Evolutionary conservation across 2,113 vertebrate species (phyloP), one percentile per base, ranked within the genome.

Genomic region (Varanus komodoensis): DNA sequence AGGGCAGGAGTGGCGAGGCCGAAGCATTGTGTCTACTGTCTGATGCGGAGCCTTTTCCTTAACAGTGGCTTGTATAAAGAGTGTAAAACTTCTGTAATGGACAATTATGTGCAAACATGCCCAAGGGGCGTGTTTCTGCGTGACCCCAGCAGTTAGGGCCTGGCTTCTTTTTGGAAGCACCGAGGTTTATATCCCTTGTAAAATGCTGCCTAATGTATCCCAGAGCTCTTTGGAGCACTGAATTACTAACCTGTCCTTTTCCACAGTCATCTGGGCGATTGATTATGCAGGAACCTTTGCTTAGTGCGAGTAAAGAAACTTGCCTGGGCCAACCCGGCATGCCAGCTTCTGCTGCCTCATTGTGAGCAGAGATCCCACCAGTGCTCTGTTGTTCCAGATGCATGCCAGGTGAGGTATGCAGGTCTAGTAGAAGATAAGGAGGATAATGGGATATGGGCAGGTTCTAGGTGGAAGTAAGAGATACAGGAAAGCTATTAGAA

Each of bases 181-280:
- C 48, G 79, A 83, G n/a, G 14, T 93, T 93, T 82, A 86, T 83
- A 91, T 86, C 86, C 77, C 87, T 94, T 89, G 91, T 94, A 90
- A 95, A 95, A 82, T 94, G 92, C 89, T 54, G 6, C 69, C 61
- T 95, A 92, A 95, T 89, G 89, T 78, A 89, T 95, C 92, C 90
- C 84, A 93, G 71, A 88, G 94, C 94, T 94, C 92, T 21, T 89
- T 91, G 91, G 89, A 74, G 86, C 84, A 73, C 81, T 54, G 48
- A 91, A 87, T 67, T 14, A 89, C 75, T 32, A 87, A 23, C 75
- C 78, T 52, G 0, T 1, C 14, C 29, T 48, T 52, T 78, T 27
- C 25, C 25, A 69, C 44, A 64, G 61, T 27, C 23, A 82, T 57
- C n/a, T 48, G 9, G 6, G 29, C 64, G 27, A 52, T 8, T 32